Evolutionary conservation across 1,140 invertebrate genomes (phyloP), one percentile per base, ranked within the genome.

Genomic region (Drosophila ananassae): DNA sequence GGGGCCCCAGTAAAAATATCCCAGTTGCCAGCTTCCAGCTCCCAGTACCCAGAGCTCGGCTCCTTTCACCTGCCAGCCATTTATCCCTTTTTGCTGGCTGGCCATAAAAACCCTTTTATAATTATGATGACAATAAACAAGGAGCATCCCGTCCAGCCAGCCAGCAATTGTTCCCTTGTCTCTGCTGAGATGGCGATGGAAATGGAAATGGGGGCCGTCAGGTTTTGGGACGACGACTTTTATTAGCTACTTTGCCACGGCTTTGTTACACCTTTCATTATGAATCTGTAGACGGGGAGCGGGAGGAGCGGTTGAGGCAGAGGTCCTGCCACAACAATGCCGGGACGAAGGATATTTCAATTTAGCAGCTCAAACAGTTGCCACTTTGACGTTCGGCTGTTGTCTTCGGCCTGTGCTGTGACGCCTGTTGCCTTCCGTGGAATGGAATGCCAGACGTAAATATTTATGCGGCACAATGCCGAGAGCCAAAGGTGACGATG

Each of bases 91-190:
- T 63, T 78, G 78, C 64, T 48, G 57, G 77, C 32, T 57, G 69
- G 73, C 73, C 73, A 68, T 85, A 82, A 85, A 85, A 85, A 87
- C 83, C 82, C 78, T 85, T 85, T 87, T 85, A 87, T 87, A 85
- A 85, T 85, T 85, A 85, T 85, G 82, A 85, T 82, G 82, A 85
- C 78, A 87, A 85, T 85, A 85, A 85, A 87, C 82, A 85, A 82
- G 78, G 67, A 30, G 47, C 72, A 28, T 64, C 25, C 47, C 47
- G 47, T 57, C 58, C 71, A 73, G 63, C 54, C 60, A 53, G 59
- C 48, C 53, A 63, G 41, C 71, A 73, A 74, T 74, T 73, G 69
- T 73, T 75, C 71, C 44, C 54, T 58, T 39, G 58, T 56, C 46
- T 63, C 54, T 52, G 39, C 51, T 22, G 64, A 71, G 32, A 2